These are phyloP conservation scores for Steromphala cineraria DNA, from an alignment of 2,888 invertebrate species.

Conservation along the genomic window DNA sequence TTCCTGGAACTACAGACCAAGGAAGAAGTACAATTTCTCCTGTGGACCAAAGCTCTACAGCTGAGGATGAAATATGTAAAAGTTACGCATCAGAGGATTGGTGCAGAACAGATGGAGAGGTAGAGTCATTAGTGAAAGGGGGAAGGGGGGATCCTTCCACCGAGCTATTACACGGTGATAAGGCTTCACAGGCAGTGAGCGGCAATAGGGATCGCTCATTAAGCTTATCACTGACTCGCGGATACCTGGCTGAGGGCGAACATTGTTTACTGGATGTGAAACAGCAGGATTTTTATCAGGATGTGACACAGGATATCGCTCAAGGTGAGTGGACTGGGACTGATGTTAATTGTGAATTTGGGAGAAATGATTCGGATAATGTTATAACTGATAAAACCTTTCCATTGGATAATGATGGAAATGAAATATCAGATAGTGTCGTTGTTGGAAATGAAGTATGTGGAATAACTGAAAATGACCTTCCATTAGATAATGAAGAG, in stretches of 20 bases:
- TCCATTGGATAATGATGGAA: too few species aligned
- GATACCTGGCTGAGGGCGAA: neutral
- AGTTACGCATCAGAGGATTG: neutral
- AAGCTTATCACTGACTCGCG: neutral
- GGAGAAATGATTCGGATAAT: too few species aligned
- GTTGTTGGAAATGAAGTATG: too few species aligned
- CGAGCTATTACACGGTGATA: neutral
- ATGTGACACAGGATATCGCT: too few species aligned
- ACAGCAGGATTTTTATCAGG: too few species aligned
- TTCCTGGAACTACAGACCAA: neutral
- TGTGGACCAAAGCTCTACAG: neutral
- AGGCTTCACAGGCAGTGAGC: neutral
- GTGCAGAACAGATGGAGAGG: neutral
- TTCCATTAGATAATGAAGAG: too few species aligned
- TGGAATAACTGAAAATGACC: too few species aligned
- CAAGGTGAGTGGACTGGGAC: too few species aligned
- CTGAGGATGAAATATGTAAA: neutral
- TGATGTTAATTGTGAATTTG: too few species aligned
- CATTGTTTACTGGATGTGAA: neutral
- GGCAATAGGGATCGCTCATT: neutral
- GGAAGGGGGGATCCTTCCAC: neutral
- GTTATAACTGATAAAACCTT: too few species aligned
- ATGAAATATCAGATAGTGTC: too few species aligned
- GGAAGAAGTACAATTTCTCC: too few species aligned
- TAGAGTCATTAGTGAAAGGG: neutral